These are phyloP conservation scores for Synanceia verrucosa DNA, from an alignment of 2,797 vertebrate species.

Conservation along the genomic window DNA sequence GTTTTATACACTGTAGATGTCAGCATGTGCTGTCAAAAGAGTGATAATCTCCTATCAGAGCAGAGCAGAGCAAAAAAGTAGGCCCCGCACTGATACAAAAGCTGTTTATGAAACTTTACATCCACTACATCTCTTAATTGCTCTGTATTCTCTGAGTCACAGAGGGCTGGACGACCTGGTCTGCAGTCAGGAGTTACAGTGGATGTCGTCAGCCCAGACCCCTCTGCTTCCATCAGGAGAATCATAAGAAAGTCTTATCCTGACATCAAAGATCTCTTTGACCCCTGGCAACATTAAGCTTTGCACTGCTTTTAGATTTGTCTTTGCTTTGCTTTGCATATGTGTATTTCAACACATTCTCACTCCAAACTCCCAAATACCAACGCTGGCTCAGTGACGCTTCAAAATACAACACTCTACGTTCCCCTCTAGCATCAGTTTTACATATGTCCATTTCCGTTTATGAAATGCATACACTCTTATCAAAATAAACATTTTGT, in stretches of 20 bases:
- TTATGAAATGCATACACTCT: neutral
- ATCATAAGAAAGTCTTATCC: constrained; percentile 17
- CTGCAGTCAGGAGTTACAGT: constrained; percentile 24
- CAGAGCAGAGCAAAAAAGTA: neutral
- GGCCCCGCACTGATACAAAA: neutral
- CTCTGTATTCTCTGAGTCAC: neutral
- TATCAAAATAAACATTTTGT: too few relatives aligned
- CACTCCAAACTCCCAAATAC: neutral
- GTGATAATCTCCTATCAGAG: too few relatives aligned
- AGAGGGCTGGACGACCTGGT: neutral
- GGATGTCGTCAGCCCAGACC: constrained; percentile 47
- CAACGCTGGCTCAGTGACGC: neutral
- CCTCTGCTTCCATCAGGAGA: constrained; percentile 16
- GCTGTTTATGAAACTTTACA: neutral
- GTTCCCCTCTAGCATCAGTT: neutral
- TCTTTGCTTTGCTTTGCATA: neutral
- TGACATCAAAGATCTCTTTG: constrained; percentile 38
- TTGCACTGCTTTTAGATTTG: neutral
- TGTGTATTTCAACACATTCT: neutral
- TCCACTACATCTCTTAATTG: neutral
- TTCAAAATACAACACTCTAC: neutral
- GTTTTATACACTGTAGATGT: neutral
- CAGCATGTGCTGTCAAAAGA: too few relatives aligned
- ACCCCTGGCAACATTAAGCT: constrained; percentile 14
- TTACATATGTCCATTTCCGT: neutral